These are phyloP conservation scores for Acanthosepion lycidas DNA, from an alignment of 2,888 invertebrate species.

Conservation along the genomic window DNA sequence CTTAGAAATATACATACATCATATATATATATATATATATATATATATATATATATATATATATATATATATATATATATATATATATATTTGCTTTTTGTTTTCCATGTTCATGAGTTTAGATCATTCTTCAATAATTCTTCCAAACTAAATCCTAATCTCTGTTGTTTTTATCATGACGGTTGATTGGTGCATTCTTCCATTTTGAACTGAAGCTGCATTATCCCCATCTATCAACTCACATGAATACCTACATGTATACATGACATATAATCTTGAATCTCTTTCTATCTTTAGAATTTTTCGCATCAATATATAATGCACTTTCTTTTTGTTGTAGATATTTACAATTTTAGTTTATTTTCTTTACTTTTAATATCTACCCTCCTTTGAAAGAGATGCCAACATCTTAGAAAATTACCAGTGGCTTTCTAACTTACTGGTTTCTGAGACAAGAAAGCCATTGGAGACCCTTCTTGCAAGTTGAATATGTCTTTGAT, in stretches of 20 bases:
- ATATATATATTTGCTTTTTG: not conserved
- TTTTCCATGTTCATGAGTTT: not conserved
- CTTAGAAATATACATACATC: not conserved
- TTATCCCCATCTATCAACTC: not conserved
- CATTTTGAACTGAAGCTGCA: not conserved
- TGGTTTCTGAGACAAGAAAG: too few species aligned
- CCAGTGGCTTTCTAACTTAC: too few species aligned
- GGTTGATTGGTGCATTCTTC: not conserved
- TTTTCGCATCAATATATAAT: not conserved
- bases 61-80: constrained; percentile 3
- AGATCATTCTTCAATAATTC: not conserved
- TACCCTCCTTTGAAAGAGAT: too few species aligned
- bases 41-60: not conserved
- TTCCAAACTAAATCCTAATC: not conserved
- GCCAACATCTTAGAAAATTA: too few species aligned
- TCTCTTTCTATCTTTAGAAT: not conserved
- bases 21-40: too few species aligned
- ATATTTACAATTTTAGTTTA: too few species aligned
- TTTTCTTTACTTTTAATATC: too few species aligned
- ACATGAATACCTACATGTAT: not conserved
- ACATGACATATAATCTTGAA: not conserved
- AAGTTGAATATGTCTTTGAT: too few species aligned
- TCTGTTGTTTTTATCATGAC: not conserved
- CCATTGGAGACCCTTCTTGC: too few species aligned
- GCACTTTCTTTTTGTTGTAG: not conserved